phyloP scores from a whole-genome alignment of 2,797 vertebrate species.

The Emys orbicularis region DNA sequence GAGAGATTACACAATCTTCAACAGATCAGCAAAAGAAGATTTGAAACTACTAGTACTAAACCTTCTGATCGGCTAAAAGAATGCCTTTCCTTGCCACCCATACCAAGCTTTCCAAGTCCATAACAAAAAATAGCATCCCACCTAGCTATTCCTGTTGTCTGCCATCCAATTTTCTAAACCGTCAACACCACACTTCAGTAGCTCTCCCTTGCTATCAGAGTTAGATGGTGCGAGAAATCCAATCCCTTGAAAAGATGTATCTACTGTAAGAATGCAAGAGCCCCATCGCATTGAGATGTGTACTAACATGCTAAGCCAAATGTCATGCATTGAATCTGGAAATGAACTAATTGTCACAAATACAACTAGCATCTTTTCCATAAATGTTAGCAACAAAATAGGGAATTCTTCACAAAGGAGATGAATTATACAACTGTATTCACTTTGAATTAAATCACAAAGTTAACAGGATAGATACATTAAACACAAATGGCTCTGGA shows the following conservation, averaged over 20 bases:
- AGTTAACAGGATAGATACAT: background rate
- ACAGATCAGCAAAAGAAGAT: constrained; percentile 89
- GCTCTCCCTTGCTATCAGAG: background rate
- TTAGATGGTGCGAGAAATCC: background rate
- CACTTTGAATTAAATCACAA: background rate
- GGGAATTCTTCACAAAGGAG: background rate
- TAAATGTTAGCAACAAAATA: background rate
- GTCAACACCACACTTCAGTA: background rate
- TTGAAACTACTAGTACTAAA: constrained; percentile 86
- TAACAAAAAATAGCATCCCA: background rate
- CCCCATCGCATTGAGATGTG: background rate
- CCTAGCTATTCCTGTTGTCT: background rate
- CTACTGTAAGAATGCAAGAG: background rate
- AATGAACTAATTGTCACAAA: background rate
- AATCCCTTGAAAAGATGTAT: background rate
- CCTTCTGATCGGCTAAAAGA: constrained; percentile 79
- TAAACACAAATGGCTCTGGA: background rate
- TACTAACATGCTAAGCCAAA: background rate
- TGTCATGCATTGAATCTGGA: background rate
- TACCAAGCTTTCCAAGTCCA: background rate
- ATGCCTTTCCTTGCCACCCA: background rate
- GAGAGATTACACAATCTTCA: constrained; percentile 91
- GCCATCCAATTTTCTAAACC: background rate
- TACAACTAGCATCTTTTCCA: background rate
- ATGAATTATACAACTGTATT: background rate